Base-by-base conservation (phyloP, 2,888 invertebrate species). In the Rhynchonema sp. region DNA sequence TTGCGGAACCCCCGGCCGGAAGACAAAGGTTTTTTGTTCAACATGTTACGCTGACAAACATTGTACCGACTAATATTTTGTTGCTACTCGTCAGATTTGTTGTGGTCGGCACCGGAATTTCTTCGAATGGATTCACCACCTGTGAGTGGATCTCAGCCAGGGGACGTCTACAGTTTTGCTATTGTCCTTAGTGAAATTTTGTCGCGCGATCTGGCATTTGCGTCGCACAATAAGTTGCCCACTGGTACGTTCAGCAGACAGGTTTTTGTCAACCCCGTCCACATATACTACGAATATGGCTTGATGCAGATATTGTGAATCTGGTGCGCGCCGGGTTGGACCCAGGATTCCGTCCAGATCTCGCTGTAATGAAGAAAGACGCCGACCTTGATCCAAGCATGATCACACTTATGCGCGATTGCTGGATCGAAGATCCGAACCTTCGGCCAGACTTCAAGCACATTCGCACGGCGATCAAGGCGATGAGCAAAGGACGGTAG, bases 371-470 rank as follows among this genome's bases (percentile, higher is more conserved):
- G 3, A 6, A 49, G n/a, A 49, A 49, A 23, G 49, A 49, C n/a
- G n/a, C 49, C 3, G 49, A 49, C 49, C 6, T 49, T 6, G 49
- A 49, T 26, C 55, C 30, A 17, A 30, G 30, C 6, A 60, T 60
- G 60, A 28, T 58, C 3, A 60, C 60, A 2, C 65, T 74, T 17
- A 90, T 91, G 65, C 82, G 87, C 54, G 89, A 90, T 73, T 91
- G 90, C 76, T 91, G 90, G 91, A 85, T 86, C 57, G 90, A 91
- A 75, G 82, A 84, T 65, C 84, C 88, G 1, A 86, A 87, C 65
- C 82, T 84, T 80, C 79, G 91, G 62, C 91, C 91, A 1, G 87
- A 88, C 76, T 89, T 90, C 75, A 83, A 84, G 72, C 81, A 82
- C 53, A 84, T 91, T 63, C 82, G 86, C 73, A 86, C 87, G 69